Conservation (phyloP, 2,888 invertebrate genomes). For the Dorcus hopei region DNA sequence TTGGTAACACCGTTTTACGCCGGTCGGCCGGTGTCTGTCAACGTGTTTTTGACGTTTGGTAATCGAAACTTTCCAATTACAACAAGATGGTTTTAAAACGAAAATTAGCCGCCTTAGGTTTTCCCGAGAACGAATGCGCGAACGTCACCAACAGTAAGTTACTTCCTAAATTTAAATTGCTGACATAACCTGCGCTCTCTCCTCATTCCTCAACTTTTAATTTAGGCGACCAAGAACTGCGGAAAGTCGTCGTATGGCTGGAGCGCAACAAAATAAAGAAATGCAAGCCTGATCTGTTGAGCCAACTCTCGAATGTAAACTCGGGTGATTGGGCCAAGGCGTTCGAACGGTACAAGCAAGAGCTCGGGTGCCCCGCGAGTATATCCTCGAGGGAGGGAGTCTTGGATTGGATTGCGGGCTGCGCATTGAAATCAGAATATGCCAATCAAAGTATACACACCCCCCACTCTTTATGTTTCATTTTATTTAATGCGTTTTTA, state of each 20-base stretch:
- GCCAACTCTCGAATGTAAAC: slow-evolving; percentile 65
- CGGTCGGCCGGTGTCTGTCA: no score
- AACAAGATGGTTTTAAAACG: slow-evolving; percentile 65
- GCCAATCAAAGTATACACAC: slow-evolving; percentile 66
- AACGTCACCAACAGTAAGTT: slow-evolving; percentile 63
- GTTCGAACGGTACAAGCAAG: slow-evolving; percentile 71
- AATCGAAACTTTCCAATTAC: no score
- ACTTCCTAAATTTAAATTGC: not conserved
- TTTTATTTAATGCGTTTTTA: slow-evolving; percentile 35
- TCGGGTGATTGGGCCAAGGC: slow-evolving; percentile 67
- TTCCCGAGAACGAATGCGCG: slow-evolving; percentile 69
- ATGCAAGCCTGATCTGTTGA: slow-evolving; percentile 79
- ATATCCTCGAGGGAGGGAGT: slow-evolving; percentile 62
- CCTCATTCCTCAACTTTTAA: not conserved
- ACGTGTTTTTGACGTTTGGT: no score
- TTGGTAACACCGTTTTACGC: no score
- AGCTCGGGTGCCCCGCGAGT: slow-evolving; percentile 69
- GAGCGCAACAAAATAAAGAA: slow-evolving; percentile 92
- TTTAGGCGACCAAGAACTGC: slow-evolving; percentile 75
- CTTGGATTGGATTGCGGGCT: slow-evolving; percentile 81
- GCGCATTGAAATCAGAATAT: slow-evolving; percentile 81
- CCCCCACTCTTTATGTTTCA: not conserved
- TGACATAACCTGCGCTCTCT: no score
- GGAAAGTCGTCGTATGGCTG: slow-evolving; percentile 82
- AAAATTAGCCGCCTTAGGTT: slow-evolving; percentile 74